phyloP scores from a whole-genome alignment of 35 echinoderm and acorn worm genomes.

The Amphiura filiformis region DNA sequence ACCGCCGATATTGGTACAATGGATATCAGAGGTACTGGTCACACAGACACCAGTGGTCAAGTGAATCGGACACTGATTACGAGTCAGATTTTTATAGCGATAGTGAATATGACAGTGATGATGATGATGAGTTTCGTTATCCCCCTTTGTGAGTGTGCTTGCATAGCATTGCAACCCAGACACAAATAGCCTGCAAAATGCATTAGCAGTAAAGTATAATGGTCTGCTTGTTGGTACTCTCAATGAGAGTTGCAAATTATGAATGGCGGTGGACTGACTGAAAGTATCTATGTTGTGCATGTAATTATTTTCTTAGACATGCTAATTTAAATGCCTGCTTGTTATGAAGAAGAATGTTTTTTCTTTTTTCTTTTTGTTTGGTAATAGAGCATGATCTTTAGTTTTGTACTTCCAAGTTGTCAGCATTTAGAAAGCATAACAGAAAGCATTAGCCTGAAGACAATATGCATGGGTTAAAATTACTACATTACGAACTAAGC shows the following conservation, averaged over 20 bases:
- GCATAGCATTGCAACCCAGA: neutral
- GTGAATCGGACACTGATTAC: neutral
- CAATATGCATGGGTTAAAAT: too few relatives aligned
- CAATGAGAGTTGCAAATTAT: neutral
- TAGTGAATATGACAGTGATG: neutral
- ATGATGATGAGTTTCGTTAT: neutral
- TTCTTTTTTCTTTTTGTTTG: too few relatives aligned
- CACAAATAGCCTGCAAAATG: neutral
- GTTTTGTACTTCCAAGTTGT: too few relatives aligned
- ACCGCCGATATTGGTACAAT: neutral
- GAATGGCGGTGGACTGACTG: neutral
- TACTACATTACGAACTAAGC: too few relatives aligned
- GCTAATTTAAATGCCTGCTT: too few relatives aligned
- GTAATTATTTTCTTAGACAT: neutral
- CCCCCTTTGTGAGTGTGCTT: slow-evolving; percentile 1
- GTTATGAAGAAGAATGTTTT: too few relatives aligned
- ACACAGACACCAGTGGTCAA: neutral
- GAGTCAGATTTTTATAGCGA: slow-evolving; percentile 1
- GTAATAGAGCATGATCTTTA: too few relatives aligned
- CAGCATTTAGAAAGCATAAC: too few relatives aligned
- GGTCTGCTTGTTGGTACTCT: neutral
- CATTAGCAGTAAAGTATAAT: neutral
- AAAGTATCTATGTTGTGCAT: neutral
- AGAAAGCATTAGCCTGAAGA: too few relatives aligned
- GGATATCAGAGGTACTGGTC: neutral